Evolutionary conservation across 1,140 invertebrate genomes (phyloP), one percentile per base, ranked within the genome.

Genomic region (Drosophila insularis): DNA sequence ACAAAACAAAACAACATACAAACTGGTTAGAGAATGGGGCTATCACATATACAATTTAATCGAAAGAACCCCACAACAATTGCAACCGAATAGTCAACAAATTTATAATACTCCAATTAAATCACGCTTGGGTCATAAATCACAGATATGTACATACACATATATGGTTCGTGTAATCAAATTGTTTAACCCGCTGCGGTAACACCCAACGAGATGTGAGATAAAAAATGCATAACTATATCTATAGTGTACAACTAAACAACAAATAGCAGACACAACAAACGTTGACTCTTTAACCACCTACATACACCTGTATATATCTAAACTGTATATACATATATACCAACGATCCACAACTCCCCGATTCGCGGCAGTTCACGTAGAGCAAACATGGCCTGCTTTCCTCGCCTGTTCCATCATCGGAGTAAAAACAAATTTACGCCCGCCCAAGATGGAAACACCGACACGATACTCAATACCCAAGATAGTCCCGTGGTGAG

Each of bases 391-490:
- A 91, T 91, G 90, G 86, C 90, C 62, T 91, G 90, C 68, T 90
- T 91, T 86, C 90, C 86, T 56, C 90, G 86, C 7, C 62, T 91
- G 23, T 90, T 91, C 66, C 86, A 80, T 63, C 71, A 84, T 56
- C 81, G 81, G 13, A 80, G 60, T 10, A 91, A 89, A 82, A 90
- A 85, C 63, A 91, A 91, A 80, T 91, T 91, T 35, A 91, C 80
- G n/a, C 90, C 90, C 19, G 72, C 74, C 10, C 53, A 80, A 63
- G 90, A 91, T 68, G 82, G 77, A 56, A 91, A 91, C 75, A 89
- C 81, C 54, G 90, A 91, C 69, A 90, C 90, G 40, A 77, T 91
- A 74, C 74, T 91, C 63, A 90, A 91, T 74, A 91, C 78, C 55
- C 68, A 66, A 59, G 82, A 90, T 50, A 91, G 81, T 40, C 76